Evolutionary conservation across 2,797 vertebrate species (phyloP), one percentile per base, ranked within the genome.

Genomic region (Schizopygopsis malacanthus): DNA sequence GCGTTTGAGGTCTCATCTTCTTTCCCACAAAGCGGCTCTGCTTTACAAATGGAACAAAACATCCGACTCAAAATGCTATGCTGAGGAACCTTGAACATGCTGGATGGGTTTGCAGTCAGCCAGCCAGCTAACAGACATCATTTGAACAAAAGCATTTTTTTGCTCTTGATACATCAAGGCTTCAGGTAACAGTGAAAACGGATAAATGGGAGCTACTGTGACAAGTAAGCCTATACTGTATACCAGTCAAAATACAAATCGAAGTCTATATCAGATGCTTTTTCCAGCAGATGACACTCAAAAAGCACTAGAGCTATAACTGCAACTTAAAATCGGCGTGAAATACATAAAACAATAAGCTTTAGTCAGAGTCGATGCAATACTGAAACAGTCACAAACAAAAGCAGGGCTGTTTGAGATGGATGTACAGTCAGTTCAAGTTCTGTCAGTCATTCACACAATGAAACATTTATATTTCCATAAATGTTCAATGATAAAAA

Each of bases 41-140:
- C 52, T 79, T 85, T 71, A 79, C 39, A 79, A 71, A 59, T 11
- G 33, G 37, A 79, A 79, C 63, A 85, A 77, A 77, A 67, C 33
- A 37, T 37, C 61, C 11, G 6, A 54, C 81, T 71, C 33, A 28
- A 41, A 59, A 72, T 45, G 13, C 47, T 59, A 73, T 25, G 37
- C 65, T 43, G 63, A 61, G 52, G 37, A 79, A 25, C 83, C 83
- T 85, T 85, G 63, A 79, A 70, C 12, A 70, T 70, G 50, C 63
- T 70, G 39, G 47, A 85, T 79, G 39, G 75, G 52, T 33, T 47
- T 79, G 65, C 59, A 41, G 50, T 28, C 56, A 65, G 20, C 28
- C 28, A 65, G 20, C 28, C 28, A 47, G 25, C 56, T 61, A 83
- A 63, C 71, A 65, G 18, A 61, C 56, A 0, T 83, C 56, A 65